Evolutionary conservation across 2,797 vertebrate species (phyloP), one percentile per base, ranked within the genome.

Genomic region (Cercopithecus mitis): DNA sequence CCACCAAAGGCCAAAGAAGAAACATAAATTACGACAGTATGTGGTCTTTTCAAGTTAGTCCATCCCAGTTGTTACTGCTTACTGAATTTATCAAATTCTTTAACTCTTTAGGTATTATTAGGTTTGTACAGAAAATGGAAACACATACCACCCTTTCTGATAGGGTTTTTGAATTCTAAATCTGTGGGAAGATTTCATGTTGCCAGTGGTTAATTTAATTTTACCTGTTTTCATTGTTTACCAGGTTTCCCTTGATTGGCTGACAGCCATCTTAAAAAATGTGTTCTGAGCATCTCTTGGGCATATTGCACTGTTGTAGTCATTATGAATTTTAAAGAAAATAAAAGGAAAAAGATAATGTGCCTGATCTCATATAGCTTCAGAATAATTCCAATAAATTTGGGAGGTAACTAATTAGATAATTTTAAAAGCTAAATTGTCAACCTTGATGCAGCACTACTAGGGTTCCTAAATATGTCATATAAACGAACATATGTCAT

Each of bases 341-440:
- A 83, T 47, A 58, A 89, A 94, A 76, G 72, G 24, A 55, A 77
- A 80, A 80, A 25, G 12, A n/a, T 81, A 82, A 67, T 24, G 36
- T 80, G 30, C 13, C 75, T 95, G 45, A 82, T 45, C 43, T 91
- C 17, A 58, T 30, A 85, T 73, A 94, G n/a, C 24, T 97, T 77
- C 81, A 47, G 5, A 5, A 57, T 95, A 86, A 83, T 88, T 88
- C 58, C 20, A 83, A 25, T n/a, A 67, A 33, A 19, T 81, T 2
- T 41, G 47, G 58, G 30, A 89, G 87, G 19, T 52, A 87, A 36
- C 50, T 72, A 39, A 55, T 75, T 76, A 41, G 19, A 8, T 83
- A 30, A 88, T 75, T 70, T 92, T 36, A 50, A 88, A 77, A 67
- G 86, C 52, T 82, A 36, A 82, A 70, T 82, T 97, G 9, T 94